These are phyloP conservation scores for silkworm (Bombyx mori) DNA, from an alignment of 1,140 invertebrate genomes.

Conservation along the genomic window DNA sequence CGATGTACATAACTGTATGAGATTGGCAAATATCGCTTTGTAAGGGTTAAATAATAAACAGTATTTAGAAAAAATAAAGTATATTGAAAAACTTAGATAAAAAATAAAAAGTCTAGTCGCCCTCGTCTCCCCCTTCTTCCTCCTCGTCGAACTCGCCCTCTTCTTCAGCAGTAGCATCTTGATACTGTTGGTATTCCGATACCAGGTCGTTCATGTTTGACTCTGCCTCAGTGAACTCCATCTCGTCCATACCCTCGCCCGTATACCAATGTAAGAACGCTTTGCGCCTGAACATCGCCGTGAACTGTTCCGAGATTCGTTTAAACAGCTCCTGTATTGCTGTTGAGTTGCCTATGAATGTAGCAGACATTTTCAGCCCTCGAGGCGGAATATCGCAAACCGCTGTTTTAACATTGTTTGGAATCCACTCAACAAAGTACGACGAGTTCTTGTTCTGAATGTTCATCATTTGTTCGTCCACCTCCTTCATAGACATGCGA, in stretches of 20 bases:
- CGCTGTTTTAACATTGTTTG: slow-evolving; percentile 82
- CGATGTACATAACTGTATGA: too few species aligned
- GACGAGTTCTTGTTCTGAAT: slow-evolving; percentile 88
- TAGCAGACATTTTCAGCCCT: slow-evolving; percentile 80
- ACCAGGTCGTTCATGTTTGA: slow-evolving; percentile 89
- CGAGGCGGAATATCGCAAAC: slow-evolving; percentile 82
- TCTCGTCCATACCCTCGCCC: slow-evolving; percentile 68
- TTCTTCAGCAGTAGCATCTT: slow-evolving; percentile 85
- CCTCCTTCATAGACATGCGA: slow-evolving; percentile 93
- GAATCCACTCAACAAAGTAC: slow-evolving; percentile 91
- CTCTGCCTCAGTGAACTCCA: slow-evolving; percentile 72
- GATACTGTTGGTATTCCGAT: slow-evolving; percentile 89
- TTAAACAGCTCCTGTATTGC: slow-evolving; percentile 80
- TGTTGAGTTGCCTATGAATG: slow-evolving; percentile 81
- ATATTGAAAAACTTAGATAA: slow-evolving; percentile 38
- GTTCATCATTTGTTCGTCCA: slow-evolving; percentile 88
- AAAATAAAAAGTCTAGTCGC: slow-evolving; percentile 44
- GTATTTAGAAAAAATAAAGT: slow-evolving; percentile 30
- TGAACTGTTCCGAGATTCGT: slow-evolving; percentile 79
- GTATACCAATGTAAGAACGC: slow-evolving; percentile 92
- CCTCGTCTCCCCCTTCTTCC: slow-evolving; percentile 78
- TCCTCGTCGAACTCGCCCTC: slow-evolving; percentile 86
- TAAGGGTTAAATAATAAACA: neutral
- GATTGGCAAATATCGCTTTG: too few species aligned
- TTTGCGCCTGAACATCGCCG: slow-evolving; percentile 90